These are phyloP conservation scores for Matsumyia berberina DNA, from an alignment of 2,888 invertebrate species.

Conservation along the genomic window DNA sequence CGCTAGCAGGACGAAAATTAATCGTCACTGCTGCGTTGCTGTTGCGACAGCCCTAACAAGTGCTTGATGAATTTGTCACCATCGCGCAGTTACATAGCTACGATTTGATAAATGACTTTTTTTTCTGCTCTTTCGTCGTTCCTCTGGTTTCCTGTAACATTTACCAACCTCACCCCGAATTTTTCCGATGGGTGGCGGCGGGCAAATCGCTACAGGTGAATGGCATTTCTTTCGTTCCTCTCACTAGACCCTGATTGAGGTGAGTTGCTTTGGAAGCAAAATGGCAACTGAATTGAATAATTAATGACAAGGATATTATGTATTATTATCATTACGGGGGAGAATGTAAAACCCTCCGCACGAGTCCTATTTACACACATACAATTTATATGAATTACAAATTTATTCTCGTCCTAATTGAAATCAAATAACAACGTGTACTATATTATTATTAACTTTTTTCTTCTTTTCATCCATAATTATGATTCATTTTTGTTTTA, in stretches of 20 bases:
- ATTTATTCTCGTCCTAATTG: conserved; percentile 59
- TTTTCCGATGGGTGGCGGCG: neutral
- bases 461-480: conserved; percentile 15
- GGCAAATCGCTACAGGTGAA: conserved; percentile 54
- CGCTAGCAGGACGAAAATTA: conserved; percentile 49
- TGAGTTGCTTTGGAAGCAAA: conserved; percentile 61
- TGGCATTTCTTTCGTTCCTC: conserved; percentile 51
- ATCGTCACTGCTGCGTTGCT: conserved; percentile 66
- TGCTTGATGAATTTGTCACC: conserved; percentile 76
- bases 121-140: conserved; percentile 7
- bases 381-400: conserved; percentile 57
- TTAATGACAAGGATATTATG: conserved; percentile 62
- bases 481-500: conserved; percentile 38
- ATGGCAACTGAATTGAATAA: conserved; percentile 74
- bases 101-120: conserved; percentile 70
- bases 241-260: conserved; percentile 52
- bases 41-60: conserved; percentile 70
- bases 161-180: conserved; percentile 1
- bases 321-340: conserved; percentile 35
- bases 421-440: conserved; percentile 69
- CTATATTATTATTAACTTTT: conserved; percentile 29
- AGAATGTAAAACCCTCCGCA: conserved; percentile 50
- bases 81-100: conserved; percentile 61
- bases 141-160: conserved; percentile 22
- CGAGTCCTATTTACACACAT: conserved; percentile 70